phyloP scores from a whole-genome alignment of 2,888 invertebrate genomes.

The Thera obeliscata region DNA sequence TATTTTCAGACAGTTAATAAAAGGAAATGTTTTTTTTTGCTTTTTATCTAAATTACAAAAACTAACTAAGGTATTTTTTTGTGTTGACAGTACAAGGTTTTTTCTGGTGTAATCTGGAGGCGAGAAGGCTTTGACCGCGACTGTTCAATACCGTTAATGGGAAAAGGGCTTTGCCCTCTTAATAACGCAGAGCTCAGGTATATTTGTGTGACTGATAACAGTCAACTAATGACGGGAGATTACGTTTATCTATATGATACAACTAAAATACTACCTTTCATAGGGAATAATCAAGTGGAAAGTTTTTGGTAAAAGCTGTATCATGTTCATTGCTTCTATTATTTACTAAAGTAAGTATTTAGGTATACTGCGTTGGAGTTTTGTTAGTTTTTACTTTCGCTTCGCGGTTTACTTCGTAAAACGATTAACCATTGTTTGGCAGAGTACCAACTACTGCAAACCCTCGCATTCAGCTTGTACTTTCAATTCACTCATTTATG shows the following conservation, averaged over 20 bases:
- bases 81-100: not conserved
- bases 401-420: too few species aligned
- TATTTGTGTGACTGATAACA: slow-evolving; percentile 38
- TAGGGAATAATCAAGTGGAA: slow-evolving; percentile 23
- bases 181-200: slow-evolving; percentile 23
- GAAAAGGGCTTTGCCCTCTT: slow-evolving; percentile 59
- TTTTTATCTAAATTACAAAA: too few species aligned
- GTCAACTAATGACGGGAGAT: slow-evolving; percentile 39
- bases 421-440: too few species aligned
- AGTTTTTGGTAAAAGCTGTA: slow-evolving; percentile 28
- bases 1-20: too few species aligned
- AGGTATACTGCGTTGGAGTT: too few species aligned
- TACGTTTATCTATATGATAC: slow-evolving; percentile 39
- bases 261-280: slow-evolving; percentile 17
- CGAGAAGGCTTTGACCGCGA: not conserved
- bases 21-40: too few species aligned
- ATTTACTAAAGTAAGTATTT: not conserved
- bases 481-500: too few species aligned
- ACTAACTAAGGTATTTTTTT: too few species aligned
- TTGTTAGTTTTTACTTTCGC: too few species aligned
- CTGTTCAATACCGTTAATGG: slow-evolving; percentile 49
- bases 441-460: too few species aligned
- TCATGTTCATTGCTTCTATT: slow-evolving; percentile 7
- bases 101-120: not conserved
- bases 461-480: too few species aligned